These are phyloP conservation scores for Dynastes tityus DNA, from an alignment of 2,888 invertebrate genomes.

Conservation along the genomic window DNA sequence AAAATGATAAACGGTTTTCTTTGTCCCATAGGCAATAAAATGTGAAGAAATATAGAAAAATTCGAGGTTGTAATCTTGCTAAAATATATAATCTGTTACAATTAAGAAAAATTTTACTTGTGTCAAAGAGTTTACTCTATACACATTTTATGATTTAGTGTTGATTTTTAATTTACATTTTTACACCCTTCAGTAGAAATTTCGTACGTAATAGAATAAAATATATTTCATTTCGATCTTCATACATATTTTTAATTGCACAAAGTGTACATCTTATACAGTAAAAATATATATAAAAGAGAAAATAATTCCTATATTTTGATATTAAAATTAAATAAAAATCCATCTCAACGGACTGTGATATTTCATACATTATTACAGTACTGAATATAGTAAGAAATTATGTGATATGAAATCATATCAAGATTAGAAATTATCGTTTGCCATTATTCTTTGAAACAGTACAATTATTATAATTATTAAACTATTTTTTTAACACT, in stretches of 20 bases:
- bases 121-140: neutral
- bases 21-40: too few species aligned
- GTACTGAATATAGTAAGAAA: conserved; percentile 19
- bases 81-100: conserved; percentile 9
- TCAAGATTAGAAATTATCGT: conserved; percentile 8
- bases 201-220: neutral
- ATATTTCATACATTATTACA: conserved; percentile 34
- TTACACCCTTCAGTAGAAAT: neutral
- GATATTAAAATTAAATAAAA: conserved; percentile 8
- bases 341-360: conserved; percentile 10
- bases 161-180: conserved; percentile 20
- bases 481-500: neutral
- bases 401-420: conserved; percentile 25
- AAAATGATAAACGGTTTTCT: too few species aligned
- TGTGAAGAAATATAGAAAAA: too few species aligned
- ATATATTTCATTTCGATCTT: conserved; percentile 7
- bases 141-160: conserved; percentile 17
- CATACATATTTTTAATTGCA: neutral
- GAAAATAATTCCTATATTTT: neutral
- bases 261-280: too few species aligned
- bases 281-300: too few species aligned
- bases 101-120: conserved; percentile 2
- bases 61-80: neutral
- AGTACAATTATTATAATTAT: neutral
- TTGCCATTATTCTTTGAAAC: conserved; percentile 13